Conservation (phyloP, 2,888 invertebrate species). For the Drymonia ruficornis region DNA sequence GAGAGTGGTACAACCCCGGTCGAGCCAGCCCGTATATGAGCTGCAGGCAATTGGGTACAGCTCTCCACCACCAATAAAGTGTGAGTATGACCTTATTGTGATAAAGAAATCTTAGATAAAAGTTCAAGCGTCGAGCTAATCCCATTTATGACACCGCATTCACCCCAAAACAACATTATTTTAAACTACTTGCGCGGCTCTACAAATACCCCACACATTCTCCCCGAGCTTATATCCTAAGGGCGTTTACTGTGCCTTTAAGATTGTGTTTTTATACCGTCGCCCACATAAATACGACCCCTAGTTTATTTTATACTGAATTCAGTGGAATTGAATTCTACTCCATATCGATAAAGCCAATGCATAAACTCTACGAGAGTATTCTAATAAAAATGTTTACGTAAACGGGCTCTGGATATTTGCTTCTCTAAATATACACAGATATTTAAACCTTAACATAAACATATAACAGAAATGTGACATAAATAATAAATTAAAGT, state of each 20-base stretch:
- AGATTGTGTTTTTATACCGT: constrained; percentile 57
- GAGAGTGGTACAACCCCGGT: too few relatives aligned
- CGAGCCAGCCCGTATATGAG: too few relatives aligned
- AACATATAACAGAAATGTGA: neutral
- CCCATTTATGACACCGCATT: neutral
- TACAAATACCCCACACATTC: constrained; percentile 37
- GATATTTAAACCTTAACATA: neutral
- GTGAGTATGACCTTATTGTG: neutral
- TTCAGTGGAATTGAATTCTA: constrained; percentile 59
- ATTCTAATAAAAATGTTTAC: constrained; percentile 55
- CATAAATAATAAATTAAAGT: neutral
- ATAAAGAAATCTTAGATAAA: neutral
- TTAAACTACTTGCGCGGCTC: constrained; percentile 37
- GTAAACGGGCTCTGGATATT: constrained; percentile 28
- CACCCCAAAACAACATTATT: constrained; percentile 34
- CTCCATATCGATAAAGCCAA: constrained; percentile 47
- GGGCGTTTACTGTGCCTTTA: constrained; percentile 52
- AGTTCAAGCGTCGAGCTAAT: neutral
- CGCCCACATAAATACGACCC: constrained; percentile 56
- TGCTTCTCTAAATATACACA: neutral
- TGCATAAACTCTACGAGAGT: constrained; percentile 51
- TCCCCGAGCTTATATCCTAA: constrained; percentile 46
- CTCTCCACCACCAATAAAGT: neutral
- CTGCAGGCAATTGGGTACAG: too few relatives aligned
- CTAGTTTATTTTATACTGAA: constrained; percentile 61